Base-by-base conservation (phyloP, 2,797 vertebrate species). In the Lithobates pipiens region DNA sequence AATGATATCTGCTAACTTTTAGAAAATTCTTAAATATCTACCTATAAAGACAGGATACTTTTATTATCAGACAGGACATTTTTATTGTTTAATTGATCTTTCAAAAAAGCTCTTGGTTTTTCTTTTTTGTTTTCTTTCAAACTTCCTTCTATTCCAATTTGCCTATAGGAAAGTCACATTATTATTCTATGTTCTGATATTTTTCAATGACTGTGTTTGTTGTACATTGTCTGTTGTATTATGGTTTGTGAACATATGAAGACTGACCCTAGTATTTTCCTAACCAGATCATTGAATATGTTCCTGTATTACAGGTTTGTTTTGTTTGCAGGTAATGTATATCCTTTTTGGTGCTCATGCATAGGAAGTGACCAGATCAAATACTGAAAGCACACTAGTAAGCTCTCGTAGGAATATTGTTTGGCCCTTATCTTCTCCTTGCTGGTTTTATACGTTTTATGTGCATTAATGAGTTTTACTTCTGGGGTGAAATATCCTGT, bases 251-350 rank as follows among this genome's bases (percentile, higher is more conserved):
- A 69, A 69, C 65, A 23, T 29, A 69, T 69, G 65, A 46, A 69
- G 42, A 11, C n/a, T 67, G 25, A 80, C 54, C 21, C 13, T 13
- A 61, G 23, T 72, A 50, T 72, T 39, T 72, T 39, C 34, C 29
- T 61, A 18, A 71, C 42, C 46, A 57, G 69, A 44, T 69, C 69
- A 23, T 5, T 81, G 46, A 39, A 18, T 25, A 32, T 71, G 73
- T 75, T 29, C 29, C 15, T 72, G 23, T 23, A 10, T 54, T 70
- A 57, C 57, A 61, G 68, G 34, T 25, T 39, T 61, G 46, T 61
- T 80, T 80, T 72, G 29, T 7, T 57, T 57, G 16, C 6, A 80
- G 13, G 72, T 10, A 74, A n/a, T n/a, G 50, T 72, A 61, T 61
- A 54, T 72, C 32, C 10, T 25, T 15, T 23, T 46, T 74, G 39